Conservation (phyloP, 1,140 invertebrate genomes). For the Aphelenchoides fujianensis region DNA sequence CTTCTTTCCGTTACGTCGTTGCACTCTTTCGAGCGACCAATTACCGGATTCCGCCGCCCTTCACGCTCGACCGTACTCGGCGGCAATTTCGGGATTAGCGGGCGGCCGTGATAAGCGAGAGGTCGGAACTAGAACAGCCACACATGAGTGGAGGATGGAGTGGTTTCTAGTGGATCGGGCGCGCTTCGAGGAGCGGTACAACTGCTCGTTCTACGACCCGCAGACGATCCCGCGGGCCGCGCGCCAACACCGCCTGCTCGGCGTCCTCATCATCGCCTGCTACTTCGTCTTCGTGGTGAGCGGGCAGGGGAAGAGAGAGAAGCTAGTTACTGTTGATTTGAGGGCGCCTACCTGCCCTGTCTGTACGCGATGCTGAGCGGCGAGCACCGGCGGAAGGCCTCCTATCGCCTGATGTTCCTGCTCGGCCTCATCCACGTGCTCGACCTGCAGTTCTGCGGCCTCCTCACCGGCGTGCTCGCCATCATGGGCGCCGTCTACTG, state of each 20-base stretch:
- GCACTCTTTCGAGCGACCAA: not conserved
- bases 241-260: slow-evolving; percentile 32
- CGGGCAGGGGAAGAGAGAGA: too few species aligned
- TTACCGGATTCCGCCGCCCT: not conserved
- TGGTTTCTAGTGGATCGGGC: slow-evolving; percentile 23
- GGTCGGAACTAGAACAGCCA: not conserved
- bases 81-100: not conserved
- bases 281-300: slow-evolving; percentile 7
- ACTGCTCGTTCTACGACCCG: slow-evolving; percentile 34
- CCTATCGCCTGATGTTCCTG: slow-evolving; percentile 26
- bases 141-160: slow-evolving; percentile 22
- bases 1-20: not conserved
- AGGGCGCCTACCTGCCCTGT: slow-evolving; percentile 7
- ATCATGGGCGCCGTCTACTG: slow-evolving; percentile 28
- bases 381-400: slow-evolving; percentile 4
- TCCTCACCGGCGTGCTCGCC: slow-evolving; percentile 18
- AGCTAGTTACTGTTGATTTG: too few species aligned
- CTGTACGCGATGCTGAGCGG: slow-evolving; percentile 1
- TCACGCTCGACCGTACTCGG: not conserved
- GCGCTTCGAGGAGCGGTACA: slow-evolving; percentile 36
- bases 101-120: not conserved
- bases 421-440: slow-evolving; percentile 25
- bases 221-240: slow-evolving; percentile 29
- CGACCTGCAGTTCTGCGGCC: not conserved
- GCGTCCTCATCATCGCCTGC: slow-evolving; percentile 24